These are phyloP conservation scores for Heptranchias perlo DNA, from an alignment of 2,113 vertebrate species.

Conservation along the genomic window DNA sequence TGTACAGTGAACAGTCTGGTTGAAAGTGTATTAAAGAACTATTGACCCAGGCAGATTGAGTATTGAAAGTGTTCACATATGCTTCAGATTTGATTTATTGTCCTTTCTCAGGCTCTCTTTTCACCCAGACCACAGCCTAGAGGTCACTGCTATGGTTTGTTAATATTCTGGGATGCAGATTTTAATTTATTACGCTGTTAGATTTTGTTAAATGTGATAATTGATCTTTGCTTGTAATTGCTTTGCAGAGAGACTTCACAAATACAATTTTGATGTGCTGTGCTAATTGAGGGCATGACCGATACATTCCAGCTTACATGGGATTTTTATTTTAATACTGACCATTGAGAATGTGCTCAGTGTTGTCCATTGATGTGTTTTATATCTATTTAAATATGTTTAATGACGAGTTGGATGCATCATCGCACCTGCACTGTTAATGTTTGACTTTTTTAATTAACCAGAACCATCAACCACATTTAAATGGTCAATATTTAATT, in stretches of 20 bases:
- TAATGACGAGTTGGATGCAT: not conserved
- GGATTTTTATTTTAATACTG: not conserved
- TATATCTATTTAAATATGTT: not conserved
- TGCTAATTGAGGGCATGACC: not conserved
- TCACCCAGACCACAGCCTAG: not conserved
- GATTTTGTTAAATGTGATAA: not conserved
- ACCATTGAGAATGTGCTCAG: not conserved
- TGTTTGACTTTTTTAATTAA: not conserved
- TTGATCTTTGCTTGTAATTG: not conserved
- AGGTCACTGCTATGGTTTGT: not conserved
- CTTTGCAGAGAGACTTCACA: not conserved
- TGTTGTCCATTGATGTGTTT: not conserved
- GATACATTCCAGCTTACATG: not conserved
- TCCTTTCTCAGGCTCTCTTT: not conserved
- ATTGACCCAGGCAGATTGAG: not conserved
- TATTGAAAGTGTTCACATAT: not conserved
- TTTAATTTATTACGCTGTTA: not conserved
- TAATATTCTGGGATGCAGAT: not conserved
- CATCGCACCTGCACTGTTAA: not conserved
- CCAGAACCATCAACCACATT: not conserved
- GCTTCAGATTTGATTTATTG: not conserved
- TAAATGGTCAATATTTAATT: not conserved
- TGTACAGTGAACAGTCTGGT: not conserved
- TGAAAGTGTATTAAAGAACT: not conserved
- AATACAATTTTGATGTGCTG: not conserved